Conservation (phyloP, 2,797 vertebrate species). For the Phoxinus dragarum region DNA sequence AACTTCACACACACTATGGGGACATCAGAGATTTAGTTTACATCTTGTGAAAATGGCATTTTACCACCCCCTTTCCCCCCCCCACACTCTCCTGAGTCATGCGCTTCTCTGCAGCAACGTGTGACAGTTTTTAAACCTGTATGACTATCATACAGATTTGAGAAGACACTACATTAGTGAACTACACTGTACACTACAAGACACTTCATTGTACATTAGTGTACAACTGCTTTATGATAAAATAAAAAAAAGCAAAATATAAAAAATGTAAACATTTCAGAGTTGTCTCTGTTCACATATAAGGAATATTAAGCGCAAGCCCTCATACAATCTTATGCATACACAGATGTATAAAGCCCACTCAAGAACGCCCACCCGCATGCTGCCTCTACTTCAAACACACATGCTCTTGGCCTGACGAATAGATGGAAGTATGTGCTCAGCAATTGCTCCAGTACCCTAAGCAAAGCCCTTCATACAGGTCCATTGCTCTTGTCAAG, state of each 20-base stretch:
- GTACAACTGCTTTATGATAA: not conserved
- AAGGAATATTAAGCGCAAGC: constrained; percentile 49
- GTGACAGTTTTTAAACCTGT: not conserved
- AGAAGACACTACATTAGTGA: not conserved
- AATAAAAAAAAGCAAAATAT: not conserved
- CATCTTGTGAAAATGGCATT: too few species aligned
- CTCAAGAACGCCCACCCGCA: constrained; percentile 50
- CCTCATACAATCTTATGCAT: constrained; percentile 47
- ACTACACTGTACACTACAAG: too few species aligned
- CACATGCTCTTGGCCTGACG: constrained; percentile 25
- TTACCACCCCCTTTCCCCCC: too few species aligned
- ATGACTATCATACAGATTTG: not conserved
- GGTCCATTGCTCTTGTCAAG: constrained; percentile 28
- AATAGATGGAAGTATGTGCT: constrained; percentile 11
- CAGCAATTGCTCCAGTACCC: not conserved
- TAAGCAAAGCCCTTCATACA: constrained; percentile 17
- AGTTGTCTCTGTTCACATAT: not conserved
- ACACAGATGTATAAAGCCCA: constrained; percentile 39
- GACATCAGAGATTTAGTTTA: too few species aligned
- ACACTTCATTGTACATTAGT: not conserved
- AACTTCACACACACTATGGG: too few species aligned
- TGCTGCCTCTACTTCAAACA: constrained; percentile 53
- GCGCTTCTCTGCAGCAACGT: not conserved
- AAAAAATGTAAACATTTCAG: not conserved
- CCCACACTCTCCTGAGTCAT: too few species aligned